A percentile compares a stretch with the other conserved stretches of the same genome.
phyloP scores from a whole-genome alignment of 2,888 invertebrate species.

The Nematopogon swammerdamellus region DNA sequence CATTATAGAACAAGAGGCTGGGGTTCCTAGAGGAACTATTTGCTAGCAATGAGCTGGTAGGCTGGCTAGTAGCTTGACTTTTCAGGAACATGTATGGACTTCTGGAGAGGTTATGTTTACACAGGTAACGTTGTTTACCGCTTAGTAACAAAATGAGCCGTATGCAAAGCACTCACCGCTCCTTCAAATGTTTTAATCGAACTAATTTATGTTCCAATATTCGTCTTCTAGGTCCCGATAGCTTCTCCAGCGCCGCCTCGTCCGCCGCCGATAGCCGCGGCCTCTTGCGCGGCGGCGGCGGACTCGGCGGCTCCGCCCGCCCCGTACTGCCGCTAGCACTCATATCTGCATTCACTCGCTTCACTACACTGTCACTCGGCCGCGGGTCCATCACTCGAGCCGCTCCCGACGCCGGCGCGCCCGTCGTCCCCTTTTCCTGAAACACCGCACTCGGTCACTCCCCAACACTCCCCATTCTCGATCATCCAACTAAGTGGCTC shows the following conservation, averaged over 20 bases:
- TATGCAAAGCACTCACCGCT: neutral
- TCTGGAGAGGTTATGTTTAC: no score
- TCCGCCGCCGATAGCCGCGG: conserved; percentile 19
- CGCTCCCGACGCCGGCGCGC: neutral
- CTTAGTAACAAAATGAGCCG: no score
- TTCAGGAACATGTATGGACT: no score
- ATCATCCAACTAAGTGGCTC: no score
- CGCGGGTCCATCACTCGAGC: neutral
- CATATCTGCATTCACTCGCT: neutral
- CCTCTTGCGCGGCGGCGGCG: conserved; percentile 28
- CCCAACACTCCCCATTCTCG: no score
- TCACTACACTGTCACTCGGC: neutral
- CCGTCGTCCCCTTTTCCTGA: neutral
- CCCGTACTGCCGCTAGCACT: neutral
- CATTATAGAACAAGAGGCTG: no score
- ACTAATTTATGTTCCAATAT: neutral
- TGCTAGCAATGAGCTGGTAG: no score
- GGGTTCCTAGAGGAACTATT: no score
- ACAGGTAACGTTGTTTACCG: no score
- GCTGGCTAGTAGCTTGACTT: no score
- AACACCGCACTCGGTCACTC: neutral
- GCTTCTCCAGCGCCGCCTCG: conserved; percentile 19
- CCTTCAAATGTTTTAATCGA: neutral
- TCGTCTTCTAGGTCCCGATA: neutral
- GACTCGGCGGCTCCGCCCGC: conserved; percentile 12